Evolutionary conservation across 2,888 invertebrate species (phyloP).

Genomic region (Trypoxylon attenuatum): DNA sequence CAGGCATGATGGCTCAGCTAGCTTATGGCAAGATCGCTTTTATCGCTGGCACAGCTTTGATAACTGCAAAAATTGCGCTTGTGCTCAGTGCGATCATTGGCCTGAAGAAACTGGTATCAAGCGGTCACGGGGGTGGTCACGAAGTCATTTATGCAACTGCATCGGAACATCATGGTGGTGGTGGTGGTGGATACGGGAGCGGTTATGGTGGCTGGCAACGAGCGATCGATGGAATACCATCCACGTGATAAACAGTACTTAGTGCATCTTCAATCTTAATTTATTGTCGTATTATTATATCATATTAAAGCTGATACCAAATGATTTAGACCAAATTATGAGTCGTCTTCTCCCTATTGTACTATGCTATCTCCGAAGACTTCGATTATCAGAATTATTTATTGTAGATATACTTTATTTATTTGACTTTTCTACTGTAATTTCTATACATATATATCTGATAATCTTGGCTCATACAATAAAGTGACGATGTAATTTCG

Average conservation of each 20-base stretch:
- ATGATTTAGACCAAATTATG: not conserved
- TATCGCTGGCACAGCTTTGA: slow-evolving; percentile 81
- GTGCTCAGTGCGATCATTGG: slow-evolving; percentile 79
- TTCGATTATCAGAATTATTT: too few species aligned
- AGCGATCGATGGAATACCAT: slow-evolving; percentile 63
- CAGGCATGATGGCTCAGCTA: slow-evolving; percentile 80
- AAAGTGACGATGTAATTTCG: too few species aligned
- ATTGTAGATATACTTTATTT: too few species aligned
- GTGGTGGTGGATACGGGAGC: slow-evolving; percentile 65
- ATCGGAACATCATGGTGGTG: slow-evolving; percentile 71
- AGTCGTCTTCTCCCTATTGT: too few species aligned
- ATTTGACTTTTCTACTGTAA: too few species aligned
- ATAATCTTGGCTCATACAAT: too few species aligned
- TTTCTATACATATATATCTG: too few species aligned
- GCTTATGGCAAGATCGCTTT: slow-evolving; percentile 82
- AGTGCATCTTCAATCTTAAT: not conserved
- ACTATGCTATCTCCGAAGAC: too few species aligned
- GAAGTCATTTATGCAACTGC: slow-evolving; percentile 78
- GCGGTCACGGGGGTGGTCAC: slow-evolving; percentile 75
- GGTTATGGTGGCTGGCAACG: slow-evolving; percentile 71
- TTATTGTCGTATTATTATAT: not conserved
- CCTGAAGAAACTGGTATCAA: slow-evolving; percentile 79
- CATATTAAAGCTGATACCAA: slow-evolving; percentile 9
- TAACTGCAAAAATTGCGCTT: slow-evolving; percentile 81
- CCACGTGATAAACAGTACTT: slow-evolving; percentile 53